Evolutionary conservation across 1,140 invertebrate genomes (phyloP), one percentile per base, ranked within the genome.

Genomic region (Pogonus chalceus): DNA sequence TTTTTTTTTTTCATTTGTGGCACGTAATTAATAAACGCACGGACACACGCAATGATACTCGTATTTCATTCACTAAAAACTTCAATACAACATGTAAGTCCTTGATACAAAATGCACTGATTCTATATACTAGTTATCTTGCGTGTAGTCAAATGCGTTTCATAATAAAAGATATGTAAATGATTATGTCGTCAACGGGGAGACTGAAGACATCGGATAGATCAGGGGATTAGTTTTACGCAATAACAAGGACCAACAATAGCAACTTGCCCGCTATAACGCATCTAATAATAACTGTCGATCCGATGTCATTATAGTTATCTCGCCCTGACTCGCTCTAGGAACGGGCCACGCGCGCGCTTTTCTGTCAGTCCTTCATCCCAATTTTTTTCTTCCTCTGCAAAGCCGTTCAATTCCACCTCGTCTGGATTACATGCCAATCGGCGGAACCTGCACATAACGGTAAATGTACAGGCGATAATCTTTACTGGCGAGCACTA

Each of bases 401-500:
- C 26, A 7, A 31, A 7, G 7, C 26, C 4, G 4, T 31, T 31
- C 14, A 31, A 4, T 14, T 31, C 26, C 14, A 14, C 26, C 14
- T 31, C 26, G 26, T 4, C 37, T 16, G 37, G 51, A 76, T 83
- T 86, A 88, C 80, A 90, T 83, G 67, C 86, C 87, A 68, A 89
- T 86, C 39, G 87, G 86, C 63, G 87, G 86, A 62, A 90, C 84
- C 73, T 92, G 90, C 57, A 92, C 84, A 75, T 97, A 98, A 69
- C 92, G 87, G 75, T 97, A 98, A 67, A 98, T 94, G 76, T 98
- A 98, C n/a, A 98, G 82, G 23, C 93, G 83, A 73, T 98, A 99
- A 71, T 99, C 96, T 75, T 99, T 99, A 76, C 92, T 96, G 54
- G 96, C 95, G 58, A 99, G 78, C 2, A 99, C 96, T 20, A 99